Evolutionary conservation across 2,797 vertebrate genomes (phyloP).

Genomic region (Clarias fuscus): DNA sequence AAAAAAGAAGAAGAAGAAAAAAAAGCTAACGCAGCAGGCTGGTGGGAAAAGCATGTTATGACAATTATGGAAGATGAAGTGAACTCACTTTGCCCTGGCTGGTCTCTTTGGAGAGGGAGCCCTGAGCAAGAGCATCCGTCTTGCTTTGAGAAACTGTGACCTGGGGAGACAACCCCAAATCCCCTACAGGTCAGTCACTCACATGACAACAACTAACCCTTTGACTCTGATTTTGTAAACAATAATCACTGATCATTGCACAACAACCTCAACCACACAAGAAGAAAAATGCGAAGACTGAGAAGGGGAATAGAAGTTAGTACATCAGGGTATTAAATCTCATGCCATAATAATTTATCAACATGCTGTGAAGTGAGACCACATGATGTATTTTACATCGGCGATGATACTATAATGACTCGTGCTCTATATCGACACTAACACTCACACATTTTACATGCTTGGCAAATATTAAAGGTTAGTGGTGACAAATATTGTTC

Average conservation of each 20-base stretch:
- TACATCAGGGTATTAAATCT: too few species aligned
- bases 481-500: background rate
- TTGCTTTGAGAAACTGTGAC: constrained; percentile 71
- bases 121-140: constrained; percentile 53
- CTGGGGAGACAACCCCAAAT: constrained; percentile 70
- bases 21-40: constrained; percentile 7
- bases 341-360: background rate
- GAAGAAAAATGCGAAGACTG: background rate
- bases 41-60: background rate
- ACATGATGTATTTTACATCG: background rate
- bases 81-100: constrained; percentile 80
- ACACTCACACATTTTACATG: constrained; percentile 22
- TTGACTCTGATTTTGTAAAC: background rate
- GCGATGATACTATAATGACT: background rate
- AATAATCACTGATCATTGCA: background rate
- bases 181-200: constrained; percentile 59
- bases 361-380: background rate
- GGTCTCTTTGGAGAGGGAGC: constrained; percentile 69
- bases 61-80: constrained; percentile 46
- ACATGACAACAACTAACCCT: constrained; percentile 9
- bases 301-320: background rate
- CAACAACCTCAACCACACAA: background rate
- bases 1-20: constrained; percentile 25
- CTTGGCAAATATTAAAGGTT: constrained; percentile 15
- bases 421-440: background rate